Conservation (phyloP, 2,113 vertebrate species). For the Oncorhynchus gorbuscha region DNA sequence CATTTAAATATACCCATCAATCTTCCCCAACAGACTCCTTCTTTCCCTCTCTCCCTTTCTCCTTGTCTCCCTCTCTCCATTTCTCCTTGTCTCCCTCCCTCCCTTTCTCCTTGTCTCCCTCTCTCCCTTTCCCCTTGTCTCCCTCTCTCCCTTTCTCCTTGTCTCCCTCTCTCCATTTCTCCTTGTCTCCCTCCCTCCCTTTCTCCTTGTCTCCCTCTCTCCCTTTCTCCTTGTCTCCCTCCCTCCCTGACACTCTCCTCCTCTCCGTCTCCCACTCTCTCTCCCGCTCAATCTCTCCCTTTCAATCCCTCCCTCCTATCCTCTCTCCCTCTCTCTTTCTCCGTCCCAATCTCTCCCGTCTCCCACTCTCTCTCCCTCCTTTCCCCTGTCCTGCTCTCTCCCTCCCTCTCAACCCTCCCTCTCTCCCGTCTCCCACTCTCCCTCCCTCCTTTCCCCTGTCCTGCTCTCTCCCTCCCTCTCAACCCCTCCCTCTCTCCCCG, state of each 20-base stretch:
- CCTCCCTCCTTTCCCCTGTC: too few relatives aligned
- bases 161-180: too few relatives aligned
- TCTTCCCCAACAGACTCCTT: constrained; percentile 11
- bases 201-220: not conserved
- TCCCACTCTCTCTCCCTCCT: too few relatives aligned
- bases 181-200: too few relatives aligned
- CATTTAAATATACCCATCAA: constrained; percentile 35
- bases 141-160: not conserved
- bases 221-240: not conserved
- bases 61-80: not conserved
- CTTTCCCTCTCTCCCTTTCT: not conserved
- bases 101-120: too few relatives aligned
- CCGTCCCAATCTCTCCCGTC: too few relatives aligned
- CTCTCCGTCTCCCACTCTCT: too few relatives aligned
- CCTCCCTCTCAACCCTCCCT: not conserved
- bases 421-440: too few relatives aligned
- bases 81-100: not conserved
- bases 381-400: not conserved
- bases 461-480: too few relatives aligned
- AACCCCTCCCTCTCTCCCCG: too few relatives aligned
- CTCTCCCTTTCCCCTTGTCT: not conserved
- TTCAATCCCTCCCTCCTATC: too few relatives aligned
- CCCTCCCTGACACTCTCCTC: not conserved
- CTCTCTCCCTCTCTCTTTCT: not conserved
- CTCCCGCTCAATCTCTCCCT: not conserved